These are phyloP conservation scores for Oreotrochilus melanogaster DNA, from an alignment of 2,113 vertebrate species.

Conservation along the genomic window DNA sequence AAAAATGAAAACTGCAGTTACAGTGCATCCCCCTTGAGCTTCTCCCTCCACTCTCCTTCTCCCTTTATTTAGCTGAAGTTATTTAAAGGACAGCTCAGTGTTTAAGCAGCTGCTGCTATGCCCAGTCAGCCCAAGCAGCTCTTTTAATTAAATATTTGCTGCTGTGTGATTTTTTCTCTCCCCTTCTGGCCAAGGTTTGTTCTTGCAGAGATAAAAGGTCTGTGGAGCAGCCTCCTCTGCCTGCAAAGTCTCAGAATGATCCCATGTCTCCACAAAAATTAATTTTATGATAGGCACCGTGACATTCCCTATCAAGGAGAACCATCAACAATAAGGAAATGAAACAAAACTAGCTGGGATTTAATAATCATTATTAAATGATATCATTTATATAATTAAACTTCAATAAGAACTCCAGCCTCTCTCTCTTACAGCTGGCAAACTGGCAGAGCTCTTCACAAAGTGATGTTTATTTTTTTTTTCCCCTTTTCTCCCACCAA, in stretches of 20 bases:
- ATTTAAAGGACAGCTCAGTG: slow-evolving; percentile 67
- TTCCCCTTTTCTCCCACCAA: not conserved
- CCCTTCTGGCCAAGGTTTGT: slow-evolving; percentile 12
- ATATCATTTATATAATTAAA: slow-evolving; percentile 20
- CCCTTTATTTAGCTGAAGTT: slow-evolving; percentile 49
- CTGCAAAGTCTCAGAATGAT: not conserved
- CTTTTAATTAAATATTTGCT: slow-evolving; percentile 76
- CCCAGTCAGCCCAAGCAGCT: not conserved
- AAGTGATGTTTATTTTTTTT: not conserved
- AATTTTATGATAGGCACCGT: not conserved
- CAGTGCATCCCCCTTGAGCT: slow-evolving; percentile 12
- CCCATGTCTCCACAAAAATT: not conserved
- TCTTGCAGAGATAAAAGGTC: slow-evolving; percentile 38
- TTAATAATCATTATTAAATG: slow-evolving; percentile 40
- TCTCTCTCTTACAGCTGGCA: not conserved
- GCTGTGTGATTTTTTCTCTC: slow-evolving; percentile 24
- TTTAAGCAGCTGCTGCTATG: slow-evolving; percentile 75
- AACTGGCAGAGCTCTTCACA: not conserved
- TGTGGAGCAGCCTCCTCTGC: not conserved
- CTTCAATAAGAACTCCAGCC: not conserved
- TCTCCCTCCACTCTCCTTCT: not conserved
- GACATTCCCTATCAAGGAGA: slow-evolving; percentile 9
- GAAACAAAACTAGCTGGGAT: slow-evolving; percentile 7
- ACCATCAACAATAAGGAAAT: not conserved
- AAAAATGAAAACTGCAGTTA: not conserved